phyloP scores from a whole-genome alignment of 1,140 invertebrate genomes.

The Bactericera cockerelli region DNA sequence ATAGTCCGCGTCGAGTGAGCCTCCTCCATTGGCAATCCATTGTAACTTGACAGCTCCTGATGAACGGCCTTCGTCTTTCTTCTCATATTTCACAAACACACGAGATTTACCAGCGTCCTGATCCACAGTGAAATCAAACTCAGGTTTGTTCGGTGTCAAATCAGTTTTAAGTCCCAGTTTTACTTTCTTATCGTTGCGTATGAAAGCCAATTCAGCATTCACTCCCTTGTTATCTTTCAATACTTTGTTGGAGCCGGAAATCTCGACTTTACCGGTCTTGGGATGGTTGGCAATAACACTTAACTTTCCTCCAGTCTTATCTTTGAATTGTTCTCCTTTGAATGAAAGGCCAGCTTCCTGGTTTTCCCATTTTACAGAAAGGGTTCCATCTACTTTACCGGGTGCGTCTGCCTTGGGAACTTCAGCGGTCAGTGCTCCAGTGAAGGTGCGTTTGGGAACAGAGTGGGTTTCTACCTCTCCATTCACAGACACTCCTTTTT shows the following conservation, averaged over 20 bases:
- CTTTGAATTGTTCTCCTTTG: neutral
- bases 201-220: neutral
- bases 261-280: neutral
- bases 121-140: slow-evolving; percentile 1
- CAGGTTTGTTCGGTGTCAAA: neutral
- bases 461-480: neutral
- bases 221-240: slow-evolving; percentile 7
- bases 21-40: slow-evolving; percentile 21
- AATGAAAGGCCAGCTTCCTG: neutral
- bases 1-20: slow-evolving; percentile 26
- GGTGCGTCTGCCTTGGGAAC: neutral
- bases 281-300: slow-evolving; percentile 6
- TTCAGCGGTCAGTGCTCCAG: neutral
- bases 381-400: neutral
- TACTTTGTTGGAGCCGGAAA: neutral
- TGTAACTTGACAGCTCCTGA: slow-evolving; percentile 5
- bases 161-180: slow-evolving; percentile 2
- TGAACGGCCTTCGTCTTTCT: neutral
- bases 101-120: slow-evolving; percentile 2
- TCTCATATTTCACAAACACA: neutral
- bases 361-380: neutral
- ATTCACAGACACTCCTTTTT: neutral
- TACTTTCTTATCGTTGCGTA: slow-evolving; percentile 1
- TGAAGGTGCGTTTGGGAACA: slow-evolving; percentile 1
- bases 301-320: neutral